phyloP scores from a whole-genome alignment of 2,113 vertebrate species.

The Podilymbus podiceps region DNA sequence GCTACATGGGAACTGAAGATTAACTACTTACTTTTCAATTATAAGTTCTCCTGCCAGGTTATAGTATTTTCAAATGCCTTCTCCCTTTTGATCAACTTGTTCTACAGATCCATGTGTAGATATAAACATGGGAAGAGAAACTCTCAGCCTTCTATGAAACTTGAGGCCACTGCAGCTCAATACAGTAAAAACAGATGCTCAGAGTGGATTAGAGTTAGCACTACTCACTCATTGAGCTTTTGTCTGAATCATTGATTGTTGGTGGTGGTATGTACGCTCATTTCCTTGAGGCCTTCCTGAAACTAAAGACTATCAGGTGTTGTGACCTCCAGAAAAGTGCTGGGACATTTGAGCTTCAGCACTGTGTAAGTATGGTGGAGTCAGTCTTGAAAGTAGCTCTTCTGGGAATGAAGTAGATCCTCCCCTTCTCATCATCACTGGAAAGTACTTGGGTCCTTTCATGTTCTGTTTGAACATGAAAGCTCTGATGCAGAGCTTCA shows the following conservation, averaged over 20 bases:
- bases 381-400: neutral
- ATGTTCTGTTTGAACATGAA: neutral
- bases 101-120: neutral
- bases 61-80: neutral
- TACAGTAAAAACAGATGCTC: neutral
- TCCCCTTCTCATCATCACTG: neutral
- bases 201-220: neutral
- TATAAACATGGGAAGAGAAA: neutral
- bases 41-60: neutral
- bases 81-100: neutral
- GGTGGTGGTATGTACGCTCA: neutral
- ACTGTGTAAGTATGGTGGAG: neutral
- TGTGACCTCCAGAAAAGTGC: neutral
- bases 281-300: neutral
- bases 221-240: neutral
- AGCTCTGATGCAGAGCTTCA: neutral
- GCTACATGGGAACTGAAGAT: neutral
- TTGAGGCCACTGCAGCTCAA: neutral
- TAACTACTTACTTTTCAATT: neutral
- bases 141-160: neutral
- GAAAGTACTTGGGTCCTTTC: neutral
- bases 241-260: rapidly evolving
- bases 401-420: neutral
- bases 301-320: neutral
- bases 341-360: neutral